Percentiles rank a stretch among this genome's conserved stretches.
These are phyloP conservation scores for Lomographa bimaculata DNA, from an alignment of 2,888 invertebrate genomes.

Conservation along the genomic window DNA sequence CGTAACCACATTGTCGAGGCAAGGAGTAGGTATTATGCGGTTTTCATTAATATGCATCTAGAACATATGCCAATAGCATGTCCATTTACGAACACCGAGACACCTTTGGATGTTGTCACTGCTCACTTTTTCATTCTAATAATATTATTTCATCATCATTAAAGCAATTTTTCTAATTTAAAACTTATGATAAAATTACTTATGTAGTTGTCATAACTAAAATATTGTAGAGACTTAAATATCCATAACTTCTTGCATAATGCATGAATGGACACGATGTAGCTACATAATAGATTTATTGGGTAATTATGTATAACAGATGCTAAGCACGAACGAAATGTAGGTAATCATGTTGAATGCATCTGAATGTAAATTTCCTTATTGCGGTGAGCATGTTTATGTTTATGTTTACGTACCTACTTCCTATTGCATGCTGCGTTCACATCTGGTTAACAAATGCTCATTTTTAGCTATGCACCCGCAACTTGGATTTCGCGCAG, in stretches of 20 bases:
- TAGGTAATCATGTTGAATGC: constrained; percentile 8
- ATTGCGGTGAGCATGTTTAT: constrained; percentile 22
- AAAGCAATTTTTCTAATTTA: constrained; percentile 8
- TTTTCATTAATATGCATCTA: constrained; percentile 69
- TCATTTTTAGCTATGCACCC: too few relatives aligned
- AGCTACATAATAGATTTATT: constrained; percentile 5
- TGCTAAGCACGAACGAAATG: constrained; percentile 14
- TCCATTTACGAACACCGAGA: constrained; percentile 46
- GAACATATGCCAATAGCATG: constrained; percentile 39
- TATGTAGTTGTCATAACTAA: constrained; percentile 14
- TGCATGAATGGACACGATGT: constrained; percentile 10
- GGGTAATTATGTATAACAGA: constrained; percentile 8
- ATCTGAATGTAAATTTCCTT: constrained; percentile 14
- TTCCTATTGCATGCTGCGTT: constrained; percentile 8
- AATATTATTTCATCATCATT: constrained; percentile 37
- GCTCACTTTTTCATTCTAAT: constrained; percentile 40
- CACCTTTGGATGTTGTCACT: constrained; percentile 41
- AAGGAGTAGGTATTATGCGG: constrained; percentile 61
- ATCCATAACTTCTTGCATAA: constrained; percentile 17
- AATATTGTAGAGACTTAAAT: constrained; percentile 6
- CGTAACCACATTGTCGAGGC: constrained; percentile 60
- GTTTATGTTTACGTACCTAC: constrained; percentile 11
- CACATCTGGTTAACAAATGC: too few relatives aligned
- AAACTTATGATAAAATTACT: constrained; percentile 2
- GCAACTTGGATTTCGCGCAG: too few relatives aligned